Conservation (phyloP, 2,888 invertebrate species). For the Pristionchus entomophagus region DNA sequence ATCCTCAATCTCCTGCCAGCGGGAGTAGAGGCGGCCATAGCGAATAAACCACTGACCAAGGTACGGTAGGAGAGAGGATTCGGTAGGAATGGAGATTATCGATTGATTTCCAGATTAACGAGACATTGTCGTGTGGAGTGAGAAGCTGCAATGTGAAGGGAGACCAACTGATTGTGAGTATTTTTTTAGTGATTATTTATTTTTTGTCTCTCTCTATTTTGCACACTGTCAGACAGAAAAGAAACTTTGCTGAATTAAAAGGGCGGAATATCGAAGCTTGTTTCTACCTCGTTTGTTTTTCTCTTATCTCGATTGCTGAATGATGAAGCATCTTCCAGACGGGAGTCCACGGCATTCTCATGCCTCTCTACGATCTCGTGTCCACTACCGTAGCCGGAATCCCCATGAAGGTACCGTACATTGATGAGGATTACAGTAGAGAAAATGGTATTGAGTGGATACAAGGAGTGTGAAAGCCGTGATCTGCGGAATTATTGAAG, state of each 20-base stretch:
- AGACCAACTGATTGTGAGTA: neutral
- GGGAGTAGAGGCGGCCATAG: slow-evolving; percentile 21
- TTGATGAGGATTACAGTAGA: no score
- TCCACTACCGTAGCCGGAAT: slow-evolving; percentile 98
- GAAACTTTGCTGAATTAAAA: no score
- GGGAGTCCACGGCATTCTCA: slow-evolving; percentile 71
- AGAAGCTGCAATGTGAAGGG: slow-evolving; percentile 6
- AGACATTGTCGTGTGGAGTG: neutral
- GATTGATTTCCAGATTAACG: neutral
- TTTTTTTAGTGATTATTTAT: neutral
- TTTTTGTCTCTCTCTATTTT: no score
- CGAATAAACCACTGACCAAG: slow-evolving; percentile 9
- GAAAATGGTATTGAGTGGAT: no score
- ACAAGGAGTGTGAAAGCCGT: no score
- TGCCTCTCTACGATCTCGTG: slow-evolving; percentile 89
- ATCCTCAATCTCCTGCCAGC: slow-evolving; percentile 53
- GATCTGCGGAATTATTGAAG: no score
- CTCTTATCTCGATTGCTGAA: neutral
- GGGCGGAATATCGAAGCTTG: no score
- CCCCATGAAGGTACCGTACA: slow-evolving; percentile 88
- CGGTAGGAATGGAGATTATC: neutral
- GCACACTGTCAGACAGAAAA: no score
- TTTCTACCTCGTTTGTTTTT: no score
- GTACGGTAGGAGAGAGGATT: neutral
- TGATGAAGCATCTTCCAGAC: neutral